Conservation (phyloP, 2,797 vertebrate species). For the Pantherophis vulpinus region DNA sequence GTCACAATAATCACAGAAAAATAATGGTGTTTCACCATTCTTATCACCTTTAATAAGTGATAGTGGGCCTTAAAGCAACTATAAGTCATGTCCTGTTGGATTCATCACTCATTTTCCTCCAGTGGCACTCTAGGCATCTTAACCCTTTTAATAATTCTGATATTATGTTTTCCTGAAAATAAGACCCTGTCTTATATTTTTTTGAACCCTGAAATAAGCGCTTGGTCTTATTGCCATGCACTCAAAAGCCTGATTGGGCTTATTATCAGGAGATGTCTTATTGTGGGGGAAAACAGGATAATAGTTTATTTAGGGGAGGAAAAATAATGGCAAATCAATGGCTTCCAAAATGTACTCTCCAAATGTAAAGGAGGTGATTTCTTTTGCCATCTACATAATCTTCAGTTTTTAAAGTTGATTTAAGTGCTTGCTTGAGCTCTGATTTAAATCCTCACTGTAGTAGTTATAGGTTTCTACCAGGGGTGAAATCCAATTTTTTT, state of each 20-base stretch:
- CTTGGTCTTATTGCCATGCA: no score
- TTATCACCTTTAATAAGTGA: no score
- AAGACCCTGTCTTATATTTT: no score
- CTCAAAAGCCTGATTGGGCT: no score
- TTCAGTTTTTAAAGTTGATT: not conserved
- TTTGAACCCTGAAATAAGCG: no score
- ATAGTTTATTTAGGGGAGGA: not conserved
- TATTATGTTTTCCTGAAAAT: not conserved
- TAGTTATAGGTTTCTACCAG: not conserved
- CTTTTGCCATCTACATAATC: not conserved
- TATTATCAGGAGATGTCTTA: no score
- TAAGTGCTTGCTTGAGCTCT: not conserved
- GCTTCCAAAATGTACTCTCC: not conserved
- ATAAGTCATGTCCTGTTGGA: not conserved
- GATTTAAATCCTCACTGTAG: not conserved
- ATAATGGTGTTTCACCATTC: no score
- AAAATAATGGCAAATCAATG: not conserved
- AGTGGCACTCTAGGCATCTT: no score
- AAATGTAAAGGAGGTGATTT: not conserved
- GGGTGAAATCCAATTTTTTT: no score
- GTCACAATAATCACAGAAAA: no score
- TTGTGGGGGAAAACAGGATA: no score
- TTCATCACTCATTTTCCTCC: no score
- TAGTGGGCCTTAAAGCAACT: not conserved
- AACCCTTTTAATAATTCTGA: not conserved